Base-by-base conservation (phyloP, 2,113 vertebrate species). In the Axis porcinus region DNA sequence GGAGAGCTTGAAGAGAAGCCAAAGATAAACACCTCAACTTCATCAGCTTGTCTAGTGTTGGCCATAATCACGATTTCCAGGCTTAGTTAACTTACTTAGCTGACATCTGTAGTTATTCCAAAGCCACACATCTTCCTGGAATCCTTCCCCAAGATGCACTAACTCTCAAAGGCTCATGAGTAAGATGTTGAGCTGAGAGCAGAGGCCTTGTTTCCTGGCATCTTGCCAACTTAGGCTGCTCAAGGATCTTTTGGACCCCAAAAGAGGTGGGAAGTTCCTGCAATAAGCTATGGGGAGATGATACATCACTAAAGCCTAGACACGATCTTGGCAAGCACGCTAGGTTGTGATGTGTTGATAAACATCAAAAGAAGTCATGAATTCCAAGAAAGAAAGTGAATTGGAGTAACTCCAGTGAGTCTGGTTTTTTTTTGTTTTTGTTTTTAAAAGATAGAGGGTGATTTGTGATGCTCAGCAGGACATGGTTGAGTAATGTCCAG, bases 281-380 rank as follows among this genome's bases (percentile, higher is more conserved):
- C 57, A 89, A 87, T 47, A 87, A 86, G 89, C 86, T 52, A 2
- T 21, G 21, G 89, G 50, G 54, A 84, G 91, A 76, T 88, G 86
- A 97, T 97, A 23, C 47, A 97, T 97, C 74, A 96, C 74, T 58
- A 55, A 54, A 70, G 62, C 70, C 8, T 30, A 89, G 95, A 97
- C 89, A 27, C 16, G 45, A 52, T 97, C 90, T 98, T 98, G 98
- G 98, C 97, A 95, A 52, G 27, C 54, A 27, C 1, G 2, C 36
- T 2, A 40, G 83, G 40, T 62, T 43, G 91, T 95, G 96, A 94
- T 97, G 45, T 92, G 94, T 93, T 78, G 98, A 97, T 94, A 95
- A 92, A 97, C 97, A 96, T 97, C 97, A 97, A 98, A 97, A 86
- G 94, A 95, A 88, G 74, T 43, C 23, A 3, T 74, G 94, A 91